Conservation (phyloP, 2,888 invertebrate genomes). For the Limnephilus rhombicus region DNA sequence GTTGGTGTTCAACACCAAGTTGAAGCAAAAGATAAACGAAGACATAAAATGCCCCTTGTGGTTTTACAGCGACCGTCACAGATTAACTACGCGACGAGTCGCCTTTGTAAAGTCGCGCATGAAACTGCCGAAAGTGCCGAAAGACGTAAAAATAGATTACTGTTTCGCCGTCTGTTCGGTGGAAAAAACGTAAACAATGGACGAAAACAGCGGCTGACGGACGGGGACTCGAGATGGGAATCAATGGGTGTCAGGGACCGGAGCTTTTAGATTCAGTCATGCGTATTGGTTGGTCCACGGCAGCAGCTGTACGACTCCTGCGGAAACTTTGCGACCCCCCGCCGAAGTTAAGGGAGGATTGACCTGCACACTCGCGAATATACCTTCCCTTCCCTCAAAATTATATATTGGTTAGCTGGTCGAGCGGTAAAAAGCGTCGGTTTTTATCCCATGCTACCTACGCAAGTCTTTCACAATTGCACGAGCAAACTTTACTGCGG, state of each 20-base stretch:
- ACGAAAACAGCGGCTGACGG: conserved; percentile 44
- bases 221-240: neutral
- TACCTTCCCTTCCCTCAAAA: neutral
- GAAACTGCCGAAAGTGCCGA: conserved; percentile 38
- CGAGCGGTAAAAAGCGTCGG: too few relatives aligned
- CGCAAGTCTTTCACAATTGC: too few relatives aligned
- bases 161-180: conserved; percentile 43
- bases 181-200: conserved; percentile 46
- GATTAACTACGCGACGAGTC: neutral
- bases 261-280: neutral
- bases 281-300: neutral
- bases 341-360: neutral
- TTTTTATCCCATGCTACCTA: too few relatives aligned
- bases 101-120: neutral
- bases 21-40: neutral
- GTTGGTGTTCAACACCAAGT: too few relatives aligned
- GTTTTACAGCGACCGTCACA: neutral
- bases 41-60: neutral
- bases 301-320: neutral
- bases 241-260: neutral
- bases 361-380: neutral
- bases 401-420: neutral
- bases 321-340: neutral
- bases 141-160: conserved; percentile 44
- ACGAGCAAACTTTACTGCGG: too few relatives aligned